Percentiles rank a stretch among this genome's conserved stretches.
These are phyloP conservation scores for Martes martes DNA, from an alignment of 2,113 vertebrate species.

Conservation along the genomic window DNA sequence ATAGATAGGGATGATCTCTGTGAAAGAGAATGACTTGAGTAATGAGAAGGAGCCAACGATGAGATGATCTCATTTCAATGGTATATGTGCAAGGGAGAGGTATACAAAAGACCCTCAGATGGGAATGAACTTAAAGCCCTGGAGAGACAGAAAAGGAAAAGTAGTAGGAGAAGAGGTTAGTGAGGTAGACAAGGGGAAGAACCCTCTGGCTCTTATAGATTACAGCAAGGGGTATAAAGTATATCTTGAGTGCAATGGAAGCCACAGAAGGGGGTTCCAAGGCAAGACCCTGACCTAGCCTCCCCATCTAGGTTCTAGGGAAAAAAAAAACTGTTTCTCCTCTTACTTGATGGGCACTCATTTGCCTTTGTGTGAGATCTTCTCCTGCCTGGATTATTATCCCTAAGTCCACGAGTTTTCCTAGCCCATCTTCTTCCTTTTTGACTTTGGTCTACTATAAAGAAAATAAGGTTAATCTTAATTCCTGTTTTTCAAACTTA, in stretches of 20 bases:
- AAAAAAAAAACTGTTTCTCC: not conserved
- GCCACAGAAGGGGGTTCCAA: not conserved
- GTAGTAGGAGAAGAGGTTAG: not conserved
- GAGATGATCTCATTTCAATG: not conserved
- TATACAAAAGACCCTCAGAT: not conserved
- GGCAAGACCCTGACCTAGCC: not conserved
- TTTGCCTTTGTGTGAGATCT: not conserved
- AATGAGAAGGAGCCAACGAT: not conserved
- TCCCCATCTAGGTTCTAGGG: not conserved
- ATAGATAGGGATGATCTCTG: not conserved
- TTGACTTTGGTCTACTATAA: not conserved
- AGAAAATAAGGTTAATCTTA: not conserved
- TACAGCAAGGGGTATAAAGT: not conserved
- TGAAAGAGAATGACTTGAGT: not conserved
- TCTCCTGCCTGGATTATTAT: not conserved
- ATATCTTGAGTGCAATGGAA: not conserved
- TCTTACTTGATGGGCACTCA: not conserved
- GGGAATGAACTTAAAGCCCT: not conserved
- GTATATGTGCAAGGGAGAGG: not conserved
- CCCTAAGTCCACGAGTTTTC: not conserved
- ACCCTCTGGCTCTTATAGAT: not conserved
- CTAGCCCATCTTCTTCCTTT: not conserved
- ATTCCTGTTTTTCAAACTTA: not conserved
- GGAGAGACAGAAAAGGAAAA: not conserved
- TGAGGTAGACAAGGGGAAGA: accelerated